These are phyloP conservation scores for Empis stercorea DNA, from an alignment of 2,888 invertebrate genomes.

Conservation along the genomic window DNA sequence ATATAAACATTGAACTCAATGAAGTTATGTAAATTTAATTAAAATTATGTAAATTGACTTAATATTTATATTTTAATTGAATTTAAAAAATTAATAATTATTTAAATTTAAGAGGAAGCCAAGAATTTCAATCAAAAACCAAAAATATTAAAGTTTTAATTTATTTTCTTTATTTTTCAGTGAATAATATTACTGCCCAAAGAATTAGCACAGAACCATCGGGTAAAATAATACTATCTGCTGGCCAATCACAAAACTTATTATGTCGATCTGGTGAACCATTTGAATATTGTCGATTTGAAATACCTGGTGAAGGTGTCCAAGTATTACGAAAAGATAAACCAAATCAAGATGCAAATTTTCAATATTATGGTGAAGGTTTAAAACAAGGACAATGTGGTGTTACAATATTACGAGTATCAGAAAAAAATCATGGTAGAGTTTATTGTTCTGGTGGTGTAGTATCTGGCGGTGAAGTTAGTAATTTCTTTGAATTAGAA, in stretches of 20 bases:
- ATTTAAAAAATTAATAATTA: no score
- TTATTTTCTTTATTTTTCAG: no score
- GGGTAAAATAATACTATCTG: background rate
- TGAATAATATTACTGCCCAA: background rate
- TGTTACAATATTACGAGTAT: slow-evolving; percentile 48
- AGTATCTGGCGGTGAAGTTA: slow-evolving; percentile 46
- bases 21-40: no score
- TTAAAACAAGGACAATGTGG: slow-evolving; percentile 57
- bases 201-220: background rate
- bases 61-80: no score
- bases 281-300: slow-evolving; percentile 36
- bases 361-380: slow-evolving; percentile 42
- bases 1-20: no score
- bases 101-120: no score
- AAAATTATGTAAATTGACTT: no score
- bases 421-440: slow-evolving; percentile 54
- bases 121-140: no score
- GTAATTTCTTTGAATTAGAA: slow-evolving; percentile 46
- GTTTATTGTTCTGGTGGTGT: slow-evolving; percentile 54
- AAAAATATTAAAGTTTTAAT: no score
- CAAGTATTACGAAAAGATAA: slow-evolving; percentile 38
- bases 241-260: slow-evolving; percentile 15
- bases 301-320: slow-evolving; percentile 38
- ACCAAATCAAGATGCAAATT: slow-evolving; percentile 34
- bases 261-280: slow-evolving; percentile 28